Percentiles rank a stretch among this genome's conserved stretches.
Evolutionary conservation across 2,113 vertebrate genomes (phyloP).

Genomic region (Hemicordylus capensis): DNA sequence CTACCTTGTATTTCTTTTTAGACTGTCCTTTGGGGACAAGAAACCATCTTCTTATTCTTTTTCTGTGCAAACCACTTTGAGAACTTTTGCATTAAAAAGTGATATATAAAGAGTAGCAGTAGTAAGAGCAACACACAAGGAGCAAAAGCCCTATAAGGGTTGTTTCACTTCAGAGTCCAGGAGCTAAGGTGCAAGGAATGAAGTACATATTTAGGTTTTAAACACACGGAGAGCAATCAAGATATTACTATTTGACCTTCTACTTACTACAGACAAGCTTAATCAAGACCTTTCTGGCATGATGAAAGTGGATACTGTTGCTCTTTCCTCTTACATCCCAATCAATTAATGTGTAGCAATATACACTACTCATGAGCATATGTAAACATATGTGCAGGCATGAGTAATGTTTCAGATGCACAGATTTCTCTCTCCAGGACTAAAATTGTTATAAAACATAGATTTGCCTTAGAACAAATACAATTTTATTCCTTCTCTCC

Average conservation of each 20-base stretch:
- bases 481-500: not conserved
- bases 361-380: not conserved
- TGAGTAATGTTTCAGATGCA: not conserved
- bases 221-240: not conserved
- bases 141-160: not conserved
- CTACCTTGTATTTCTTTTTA: no score
- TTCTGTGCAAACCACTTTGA: no score
- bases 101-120: no score
- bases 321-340: not conserved
- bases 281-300: not conserved
- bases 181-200: not conserved
- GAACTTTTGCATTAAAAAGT: no score
- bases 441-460: not conserved
- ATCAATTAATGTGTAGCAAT: not conserved
- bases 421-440: not conserved
- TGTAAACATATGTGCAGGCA: not conserved
- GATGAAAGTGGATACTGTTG: fast-evolving
- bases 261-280: not conserved
- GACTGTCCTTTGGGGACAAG: no score
- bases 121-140: not conserved
- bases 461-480: not conserved
- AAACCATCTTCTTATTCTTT: no score
- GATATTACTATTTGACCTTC: not conserved
- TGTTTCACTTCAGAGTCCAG: not conserved
- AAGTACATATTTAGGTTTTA: not conserved